phyloP scores from a whole-genome alignment of 2,113 vertebrate species.

The Catharus minimus region DNA sequence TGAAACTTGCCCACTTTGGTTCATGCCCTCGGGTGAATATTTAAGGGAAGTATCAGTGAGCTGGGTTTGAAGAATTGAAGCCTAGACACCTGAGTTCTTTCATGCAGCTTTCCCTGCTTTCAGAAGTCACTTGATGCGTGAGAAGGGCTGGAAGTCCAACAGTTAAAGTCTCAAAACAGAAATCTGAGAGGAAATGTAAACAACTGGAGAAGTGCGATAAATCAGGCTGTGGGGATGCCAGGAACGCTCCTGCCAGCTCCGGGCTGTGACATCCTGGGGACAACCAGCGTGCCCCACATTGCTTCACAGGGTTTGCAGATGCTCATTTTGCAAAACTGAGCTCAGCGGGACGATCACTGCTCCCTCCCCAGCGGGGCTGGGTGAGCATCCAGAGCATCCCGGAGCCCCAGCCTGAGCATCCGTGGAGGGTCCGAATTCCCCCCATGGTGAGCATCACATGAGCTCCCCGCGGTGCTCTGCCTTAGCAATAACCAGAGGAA shows the following conservation, averaged over 20 bases:
- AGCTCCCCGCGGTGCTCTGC: fast-evolving
- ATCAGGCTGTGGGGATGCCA: background rate
- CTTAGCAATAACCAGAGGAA: background rate
- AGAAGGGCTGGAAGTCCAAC: background rate
- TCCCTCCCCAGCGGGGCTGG: background rate
- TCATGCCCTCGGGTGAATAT: background rate
- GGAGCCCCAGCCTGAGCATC: background rate
- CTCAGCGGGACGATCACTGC: fast-evolving
- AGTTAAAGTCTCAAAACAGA: background rate
- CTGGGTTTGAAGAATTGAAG: background rate
- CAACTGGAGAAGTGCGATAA: background rate
- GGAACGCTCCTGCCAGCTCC: background rate
- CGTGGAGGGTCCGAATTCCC: fast-evolving
- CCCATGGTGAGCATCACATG: background rate
- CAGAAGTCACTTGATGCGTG: background rate
- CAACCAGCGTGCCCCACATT: fast-evolving
- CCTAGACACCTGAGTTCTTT: fast-evolving
- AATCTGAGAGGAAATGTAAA: background rate
- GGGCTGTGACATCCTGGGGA: background rate
- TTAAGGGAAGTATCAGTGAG: background rate
- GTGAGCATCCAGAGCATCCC: background rate
- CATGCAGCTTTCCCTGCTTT: background rate
- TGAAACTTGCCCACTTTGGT: background rate
- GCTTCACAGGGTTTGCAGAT: fast-evolving
- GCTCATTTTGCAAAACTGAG: background rate